phyloP scores from a whole-genome alignment of 2,888 invertebrate species.

The Podotricha telesiphe region DNA sequence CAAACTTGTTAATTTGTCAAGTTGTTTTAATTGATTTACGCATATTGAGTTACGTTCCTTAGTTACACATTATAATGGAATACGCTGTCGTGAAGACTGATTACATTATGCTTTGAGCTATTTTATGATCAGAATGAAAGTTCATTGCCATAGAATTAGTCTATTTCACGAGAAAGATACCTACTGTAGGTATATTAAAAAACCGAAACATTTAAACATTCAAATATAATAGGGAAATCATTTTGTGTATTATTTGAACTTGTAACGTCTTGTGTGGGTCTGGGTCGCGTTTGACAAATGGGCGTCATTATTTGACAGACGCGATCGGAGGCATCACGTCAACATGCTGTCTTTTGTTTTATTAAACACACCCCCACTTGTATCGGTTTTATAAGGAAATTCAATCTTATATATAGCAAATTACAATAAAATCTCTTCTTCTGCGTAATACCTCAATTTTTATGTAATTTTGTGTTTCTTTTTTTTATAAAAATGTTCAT shows the following conservation, averaged over 20 bases:
- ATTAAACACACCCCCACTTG: conserved; percentile 69
- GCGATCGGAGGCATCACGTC: conserved; percentile 69
- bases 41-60: too few relatives aligned
- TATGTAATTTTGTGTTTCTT: background rate
- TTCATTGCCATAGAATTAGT: background rate
- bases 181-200: background rate
- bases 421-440: conserved; percentile 7
- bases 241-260: conserved; percentile 40
- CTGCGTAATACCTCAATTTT: background rate
- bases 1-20: too few relatives aligned
- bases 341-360: conserved; percentile 82
- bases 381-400: conserved; percentile 58
- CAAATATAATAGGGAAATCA: background rate
- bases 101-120: background rate
- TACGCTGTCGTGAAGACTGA: background rate
- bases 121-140: background rate
- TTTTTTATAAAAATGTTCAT: background rate
- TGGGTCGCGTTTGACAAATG: conserved; percentile 81
- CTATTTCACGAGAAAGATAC: background rate
- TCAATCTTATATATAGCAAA: conserved; percentile 19
- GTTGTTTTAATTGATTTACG: too few relatives aligned
- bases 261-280: conserved; percentile 43
- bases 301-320: conserved; percentile 81
- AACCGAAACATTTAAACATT: background rate
- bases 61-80: background rate